Evolutionary conservation across 2,888 invertebrate genomes (phyloP).

Genomic region (Plagodis pulveraria): DNA sequence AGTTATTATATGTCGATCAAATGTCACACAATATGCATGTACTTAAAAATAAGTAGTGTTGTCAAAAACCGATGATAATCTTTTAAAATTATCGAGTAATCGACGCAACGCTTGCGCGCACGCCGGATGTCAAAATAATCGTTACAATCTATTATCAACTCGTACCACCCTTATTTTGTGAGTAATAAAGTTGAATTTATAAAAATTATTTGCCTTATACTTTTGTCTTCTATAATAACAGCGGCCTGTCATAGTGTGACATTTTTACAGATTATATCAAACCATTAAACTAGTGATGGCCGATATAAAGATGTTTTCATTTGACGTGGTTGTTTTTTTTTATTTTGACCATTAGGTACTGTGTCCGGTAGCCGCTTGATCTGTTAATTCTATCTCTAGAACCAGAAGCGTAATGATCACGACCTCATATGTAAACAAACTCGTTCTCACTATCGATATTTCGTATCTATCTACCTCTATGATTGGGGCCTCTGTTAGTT

Average conservation of each 20-base stretch:
- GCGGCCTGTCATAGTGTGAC: constrained; percentile 80
- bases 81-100: constrained; percentile 81
- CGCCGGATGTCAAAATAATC: constrained; percentile 77
- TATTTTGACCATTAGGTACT: constrained; percentile 21
- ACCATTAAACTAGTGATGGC: constrained; percentile 72
- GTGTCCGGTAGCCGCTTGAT: constrained; percentile 4
- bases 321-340: constrained; percentile 32
- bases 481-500: too few relatives aligned
- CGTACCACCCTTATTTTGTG: constrained; percentile 34
- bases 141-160: constrained; percentile 27
- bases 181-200: constrained; percentile 33
- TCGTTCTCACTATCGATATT: background rate
- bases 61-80: constrained; percentile 78
- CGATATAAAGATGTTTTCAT: constrained; percentile 72
- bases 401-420: constrained; percentile 1
- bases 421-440: background rate
- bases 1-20: constrained; percentile 42
- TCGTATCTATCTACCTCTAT: background rate
- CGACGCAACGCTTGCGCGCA: constrained; percentile 76
- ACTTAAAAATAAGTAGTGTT: constrained; percentile 67
- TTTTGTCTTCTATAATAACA: constrained; percentile 70
- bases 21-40: constrained; percentile 43
- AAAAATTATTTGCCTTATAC: constrained; percentile 33
- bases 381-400: constrained; percentile 5
- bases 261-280: constrained; percentile 73